These are phyloP conservation scores for Zosterops pallidus DNA, from an alignment of 2,113 vertebrate genomes.

Conservation along the genomic window DNA sequence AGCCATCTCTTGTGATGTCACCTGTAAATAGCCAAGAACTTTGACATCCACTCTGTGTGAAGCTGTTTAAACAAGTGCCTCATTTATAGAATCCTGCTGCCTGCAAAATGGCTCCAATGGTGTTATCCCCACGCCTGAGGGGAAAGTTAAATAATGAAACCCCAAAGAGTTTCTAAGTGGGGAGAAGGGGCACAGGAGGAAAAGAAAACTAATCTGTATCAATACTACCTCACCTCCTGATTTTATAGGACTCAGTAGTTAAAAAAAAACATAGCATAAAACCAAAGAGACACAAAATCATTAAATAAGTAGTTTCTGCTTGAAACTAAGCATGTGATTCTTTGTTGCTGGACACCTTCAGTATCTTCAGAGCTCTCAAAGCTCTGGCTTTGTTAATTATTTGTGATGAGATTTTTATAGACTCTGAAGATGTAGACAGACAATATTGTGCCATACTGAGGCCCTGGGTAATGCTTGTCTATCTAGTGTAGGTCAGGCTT, in stretches of 20 bases:
- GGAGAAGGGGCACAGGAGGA: not conserved
- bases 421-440: not conserved
- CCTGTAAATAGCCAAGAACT: constrained; percentile 82
- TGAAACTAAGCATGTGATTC: not conserved
- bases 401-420: not conserved
- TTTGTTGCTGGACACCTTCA: not conserved
- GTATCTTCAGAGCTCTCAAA: not conserved
- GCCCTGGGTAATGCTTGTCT: not conserved
- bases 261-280: constrained; percentile 27
- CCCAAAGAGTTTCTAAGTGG: constrained; percentile 67
- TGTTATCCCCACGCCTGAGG: constrained; percentile 77
- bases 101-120: constrained; percentile 83
- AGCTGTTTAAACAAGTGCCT: constrained; percentile 82
- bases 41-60: constrained; percentile 81
- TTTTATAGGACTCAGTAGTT: not conserved
- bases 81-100: constrained; percentile 82
- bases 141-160: constrained; percentile 73
- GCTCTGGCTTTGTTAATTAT: not conserved
- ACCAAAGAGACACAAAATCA: not conserved
- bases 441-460: not conserved
- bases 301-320: not conserved
- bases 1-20: constrained; percentile 80
- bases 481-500: not conserved
- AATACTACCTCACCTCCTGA: constrained; percentile 72
- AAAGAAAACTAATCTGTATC: constrained; percentile 72